These are phyloP conservation scores for Neostethus bicornis DNA, from an alignment of 2,797 vertebrate genomes.

Conservation along the genomic window DNA sequence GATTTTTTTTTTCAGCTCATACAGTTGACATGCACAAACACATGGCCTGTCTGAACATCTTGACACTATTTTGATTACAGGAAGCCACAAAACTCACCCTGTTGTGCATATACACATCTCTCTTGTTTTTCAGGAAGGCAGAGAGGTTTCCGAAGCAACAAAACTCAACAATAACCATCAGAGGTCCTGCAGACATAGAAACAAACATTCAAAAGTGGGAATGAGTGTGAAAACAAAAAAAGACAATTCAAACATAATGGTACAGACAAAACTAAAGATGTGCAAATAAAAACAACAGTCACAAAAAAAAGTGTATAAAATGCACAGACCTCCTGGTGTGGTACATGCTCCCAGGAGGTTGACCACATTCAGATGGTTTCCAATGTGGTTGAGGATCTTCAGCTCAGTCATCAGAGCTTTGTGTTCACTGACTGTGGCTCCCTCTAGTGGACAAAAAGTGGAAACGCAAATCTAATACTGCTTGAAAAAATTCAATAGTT, in stretches of 20 bases:
- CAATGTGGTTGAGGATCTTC: slow-evolving; percentile 94
- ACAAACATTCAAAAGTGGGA: neutral
- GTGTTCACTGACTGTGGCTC: slow-evolving; percentile 91
- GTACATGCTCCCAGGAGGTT: slow-evolving; percentile 95
- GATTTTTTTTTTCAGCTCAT: neutral
- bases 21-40: neutral
- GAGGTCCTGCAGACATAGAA: slow-evolving; percentile 80
- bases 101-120: slow-evolving; percentile 83
- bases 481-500: too few species aligned
- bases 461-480: slow-evolving; percentile 2
- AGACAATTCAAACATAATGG: neutral
- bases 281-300: neutral
- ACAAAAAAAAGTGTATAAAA: neutral
- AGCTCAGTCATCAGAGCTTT: slow-evolving; percentile 96
- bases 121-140: slow-evolving; percentile 90
- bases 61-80: neutral
- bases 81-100: slow-evolving; percentile 74
- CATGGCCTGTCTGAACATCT: neutral
- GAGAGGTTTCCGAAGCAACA: slow-evolving; percentile 94
- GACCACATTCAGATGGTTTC: slow-evolving; percentile 94
- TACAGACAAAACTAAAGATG: neutral
- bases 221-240: neutral
- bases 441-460: slow-evolving; percentile 81
- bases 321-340: slow-evolving; percentile 84
- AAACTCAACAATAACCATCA: slow-evolving; percentile 97